Evolutionary conservation across 1,140 invertebrate genomes (phyloP).

Genomic region (Pogonognathellus flavescens): DNA sequence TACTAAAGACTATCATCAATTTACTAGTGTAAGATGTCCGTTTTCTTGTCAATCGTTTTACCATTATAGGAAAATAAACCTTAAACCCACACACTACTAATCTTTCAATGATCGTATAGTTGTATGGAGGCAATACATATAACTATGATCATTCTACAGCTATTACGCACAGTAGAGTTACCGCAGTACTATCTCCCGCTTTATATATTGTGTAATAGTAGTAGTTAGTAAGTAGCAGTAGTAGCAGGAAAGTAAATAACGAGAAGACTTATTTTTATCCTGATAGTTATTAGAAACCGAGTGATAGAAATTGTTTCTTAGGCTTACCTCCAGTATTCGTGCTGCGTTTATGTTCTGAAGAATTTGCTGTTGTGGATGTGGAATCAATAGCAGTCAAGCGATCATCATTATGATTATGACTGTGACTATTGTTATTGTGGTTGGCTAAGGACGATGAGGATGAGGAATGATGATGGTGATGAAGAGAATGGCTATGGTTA

Average conservation of each 20-base stretch:
- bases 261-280: neutral
- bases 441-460: slow-evolving; percentile 53
- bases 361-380: slow-evolving; percentile 51
- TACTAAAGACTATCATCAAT: neutral
- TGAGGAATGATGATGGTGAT: slow-evolving; percentile 59
- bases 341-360: slow-evolving; percentile 57
- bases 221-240: neutral
- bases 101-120: too few relatives aligned
- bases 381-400: slow-evolving; percentile 54
- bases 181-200: too few relatives aligned
- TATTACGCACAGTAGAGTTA: too few relatives aligned
- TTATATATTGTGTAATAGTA: too few relatives aligned
- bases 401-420: slow-evolving; percentile 56
- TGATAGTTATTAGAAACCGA: neutral
- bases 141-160: too few relatives aligned
- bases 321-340: slow-evolving; percentile 32
- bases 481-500: slow-evolving; percentile 58
- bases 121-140: too few relatives aligned
- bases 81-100: too few relatives aligned
- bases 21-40: slow-evolving; percentile 24
- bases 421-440: slow-evolving; percentile 43
- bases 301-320: neutral
- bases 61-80: neutral
- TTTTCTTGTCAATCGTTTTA: slow-evolving; percentile 5
- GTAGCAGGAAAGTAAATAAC: neutral